These are phyloP conservation scores for Cotesia typhae DNA, from an alignment of 1,140 invertebrate species.

Conservation along the genomic window DNA sequence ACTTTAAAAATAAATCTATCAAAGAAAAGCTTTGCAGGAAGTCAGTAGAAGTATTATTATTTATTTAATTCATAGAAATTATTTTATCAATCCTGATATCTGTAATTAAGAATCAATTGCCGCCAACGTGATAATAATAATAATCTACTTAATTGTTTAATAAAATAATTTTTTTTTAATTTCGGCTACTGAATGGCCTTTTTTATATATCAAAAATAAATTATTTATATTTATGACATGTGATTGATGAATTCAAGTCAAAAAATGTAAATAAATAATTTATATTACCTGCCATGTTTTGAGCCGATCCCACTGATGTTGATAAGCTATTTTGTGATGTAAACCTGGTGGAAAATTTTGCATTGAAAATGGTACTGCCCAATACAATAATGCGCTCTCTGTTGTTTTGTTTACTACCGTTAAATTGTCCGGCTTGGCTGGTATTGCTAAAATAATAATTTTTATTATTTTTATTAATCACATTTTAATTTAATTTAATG, in stretches of 20 bases:
- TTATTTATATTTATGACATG: too few relatives aligned
- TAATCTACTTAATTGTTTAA: too few relatives aligned
- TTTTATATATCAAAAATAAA: too few relatives aligned
- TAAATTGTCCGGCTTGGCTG: slow-evolving; percentile 68
- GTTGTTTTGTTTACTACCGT: slow-evolving; percentile 66
- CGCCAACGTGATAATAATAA: too few relatives aligned
- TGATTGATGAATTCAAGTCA: background rate
- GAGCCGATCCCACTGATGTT: slow-evolving; percentile 68
- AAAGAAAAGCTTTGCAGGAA: slow-evolving; percentile 32
- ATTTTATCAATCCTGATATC: too few relatives aligned
- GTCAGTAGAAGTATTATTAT: background rate
- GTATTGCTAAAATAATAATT: slow-evolving; percentile 65
- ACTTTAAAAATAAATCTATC: too few relatives aligned
- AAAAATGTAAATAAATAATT: slow-evolving; percentile 5
- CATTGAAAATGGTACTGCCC: slow-evolving; percentile 70
- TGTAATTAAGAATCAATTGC: too few relatives aligned
- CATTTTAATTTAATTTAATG: slow-evolving; percentile 14
- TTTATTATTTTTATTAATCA: background rate
- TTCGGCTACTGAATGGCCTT: too few relatives aligned
- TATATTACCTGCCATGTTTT: slow-evolving; percentile 67
- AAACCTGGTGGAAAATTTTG: slow-evolving; percentile 69
- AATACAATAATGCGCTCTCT: slow-evolving; percentile 69
- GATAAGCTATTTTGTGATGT: slow-evolving; percentile 71
- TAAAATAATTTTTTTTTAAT: too few relatives aligned
- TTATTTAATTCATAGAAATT: slow-evolving; percentile 21